A percentile compares a stretch with the other conserved stretches of the same genome.
These are phyloP conservation scores for Fulica atra DNA, from an alignment of 2,113 vertebrate species.

Conservation along the genomic window DNA sequence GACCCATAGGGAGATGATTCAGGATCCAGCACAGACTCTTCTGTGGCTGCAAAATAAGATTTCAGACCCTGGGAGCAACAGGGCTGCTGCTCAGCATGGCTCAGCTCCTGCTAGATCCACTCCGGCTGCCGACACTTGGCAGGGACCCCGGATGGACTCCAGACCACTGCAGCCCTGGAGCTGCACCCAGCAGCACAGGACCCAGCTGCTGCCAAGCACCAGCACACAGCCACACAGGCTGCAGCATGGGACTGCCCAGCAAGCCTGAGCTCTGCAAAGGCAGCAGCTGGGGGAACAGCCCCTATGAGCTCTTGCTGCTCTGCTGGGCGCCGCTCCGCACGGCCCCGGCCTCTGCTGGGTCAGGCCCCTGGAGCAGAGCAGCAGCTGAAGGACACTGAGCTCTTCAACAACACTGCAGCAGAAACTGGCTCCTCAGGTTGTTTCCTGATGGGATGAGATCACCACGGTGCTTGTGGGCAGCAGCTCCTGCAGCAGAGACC, in stretches of 20 bases:
- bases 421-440: background rate
- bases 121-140: background rate
- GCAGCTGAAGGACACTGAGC: background rate
- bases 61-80: background rate
- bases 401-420: background rate
- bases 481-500: background rate
- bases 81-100: background rate
- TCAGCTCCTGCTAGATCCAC: background rate
- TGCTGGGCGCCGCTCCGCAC: background rate
- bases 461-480: rapidly evolving
- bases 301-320: background rate
- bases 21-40: background rate
- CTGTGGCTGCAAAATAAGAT: background rate
- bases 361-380: too few relatives aligned
- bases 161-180: background rate
- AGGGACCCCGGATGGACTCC: background rate
- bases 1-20: background rate
- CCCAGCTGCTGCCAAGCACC: background rate
- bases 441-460: background rate
- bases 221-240: background rate
- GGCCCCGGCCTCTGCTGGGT: too few relatives aligned
- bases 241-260: rapidly evolving
- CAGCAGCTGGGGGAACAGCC: background rate
- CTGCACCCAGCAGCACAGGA: rapidly evolving
- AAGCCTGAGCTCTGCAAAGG: background rate